Conservation (phyloP, 2,888 invertebrate genomes). For the Tenthredo notha region DNA sequence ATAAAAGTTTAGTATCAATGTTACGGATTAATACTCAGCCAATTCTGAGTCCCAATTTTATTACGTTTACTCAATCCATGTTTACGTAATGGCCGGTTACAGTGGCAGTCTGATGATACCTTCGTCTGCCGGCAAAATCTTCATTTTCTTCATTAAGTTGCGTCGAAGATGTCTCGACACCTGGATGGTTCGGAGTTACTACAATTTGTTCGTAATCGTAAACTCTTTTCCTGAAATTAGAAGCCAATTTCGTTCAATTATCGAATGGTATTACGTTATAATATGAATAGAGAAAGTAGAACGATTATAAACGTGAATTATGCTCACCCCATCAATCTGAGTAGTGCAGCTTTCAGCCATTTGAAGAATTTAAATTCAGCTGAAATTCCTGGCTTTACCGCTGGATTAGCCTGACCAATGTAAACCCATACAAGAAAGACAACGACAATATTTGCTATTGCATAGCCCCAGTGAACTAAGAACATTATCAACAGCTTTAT, state of each 20-base stretch:
- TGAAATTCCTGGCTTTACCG: conserved; percentile 94
- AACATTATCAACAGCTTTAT: conserved; percentile 94
- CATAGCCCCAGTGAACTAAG: conserved; percentile 96
- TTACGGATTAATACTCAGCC: not conserved
- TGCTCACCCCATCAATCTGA: conserved; percentile 88
- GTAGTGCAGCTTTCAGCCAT: conserved; percentile 87
- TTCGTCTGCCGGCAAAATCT: conserved; percentile 94
- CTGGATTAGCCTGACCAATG: conserved; percentile 96
- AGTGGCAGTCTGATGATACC: conserved; percentile 95
- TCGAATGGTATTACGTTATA: not conserved
- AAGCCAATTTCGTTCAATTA: conserved; percentile 42
- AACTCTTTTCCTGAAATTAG: conserved; percentile 84
- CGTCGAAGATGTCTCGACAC: conserved; percentile 89
- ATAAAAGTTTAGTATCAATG: not conserved
- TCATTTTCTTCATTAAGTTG: conserved; percentile 97
- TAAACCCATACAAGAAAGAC: conserved; percentile 95
- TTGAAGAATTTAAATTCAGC: conserved; percentile 90
- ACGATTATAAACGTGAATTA: conserved; percentile 17
- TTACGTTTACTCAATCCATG: conserved; percentile 68
- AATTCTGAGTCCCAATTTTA: not conserved
- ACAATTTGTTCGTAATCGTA: conserved; percentile 92
- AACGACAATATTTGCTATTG: conserved; percentile 89
- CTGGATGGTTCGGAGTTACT: conserved; percentile 90
- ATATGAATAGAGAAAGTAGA: conserved; percentile 17
- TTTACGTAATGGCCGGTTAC: conserved; percentile 87